phyloP scores from a whole-genome alignment of 2,113 vertebrate genomes.

The Periophthalmus modestus region DNA sequence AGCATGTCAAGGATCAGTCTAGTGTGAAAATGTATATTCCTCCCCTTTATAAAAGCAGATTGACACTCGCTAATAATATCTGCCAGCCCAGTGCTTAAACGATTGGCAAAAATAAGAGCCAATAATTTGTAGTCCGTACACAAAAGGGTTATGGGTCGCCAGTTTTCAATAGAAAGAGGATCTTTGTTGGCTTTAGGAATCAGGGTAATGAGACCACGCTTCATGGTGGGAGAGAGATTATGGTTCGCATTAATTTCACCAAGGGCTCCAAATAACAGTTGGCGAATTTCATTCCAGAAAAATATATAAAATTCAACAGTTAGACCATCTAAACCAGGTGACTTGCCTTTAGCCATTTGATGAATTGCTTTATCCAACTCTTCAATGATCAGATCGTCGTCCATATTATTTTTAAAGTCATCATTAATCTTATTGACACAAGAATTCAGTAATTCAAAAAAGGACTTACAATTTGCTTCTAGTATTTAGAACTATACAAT shows the following conservation, averaged over 20 bases:
- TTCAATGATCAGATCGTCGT: background rate
- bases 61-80: no score
- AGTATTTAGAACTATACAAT: background rate
- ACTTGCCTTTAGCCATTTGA: no score
- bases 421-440: background rate
- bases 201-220: background rate
- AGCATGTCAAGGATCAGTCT: no score
- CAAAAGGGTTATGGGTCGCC: background rate
- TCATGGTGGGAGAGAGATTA: background rate
- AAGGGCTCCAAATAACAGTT: background rate
- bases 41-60: no score
- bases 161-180: background rate
- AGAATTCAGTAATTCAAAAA: background rate
- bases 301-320: background rate
- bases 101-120: no score
- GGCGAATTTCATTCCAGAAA: no score
- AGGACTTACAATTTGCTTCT: no score
- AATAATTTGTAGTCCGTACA: no score
- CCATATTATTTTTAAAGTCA: background rate
- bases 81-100: no score
- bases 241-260: background rate
- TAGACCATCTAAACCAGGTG: no score
- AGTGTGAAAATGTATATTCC: no score
- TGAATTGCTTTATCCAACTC: background rate
- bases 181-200: background rate